Evolutionary conservation across 2,888 invertebrate genomes (phyloP).

Genomic region (Ametastegia equiseti): DNA sequence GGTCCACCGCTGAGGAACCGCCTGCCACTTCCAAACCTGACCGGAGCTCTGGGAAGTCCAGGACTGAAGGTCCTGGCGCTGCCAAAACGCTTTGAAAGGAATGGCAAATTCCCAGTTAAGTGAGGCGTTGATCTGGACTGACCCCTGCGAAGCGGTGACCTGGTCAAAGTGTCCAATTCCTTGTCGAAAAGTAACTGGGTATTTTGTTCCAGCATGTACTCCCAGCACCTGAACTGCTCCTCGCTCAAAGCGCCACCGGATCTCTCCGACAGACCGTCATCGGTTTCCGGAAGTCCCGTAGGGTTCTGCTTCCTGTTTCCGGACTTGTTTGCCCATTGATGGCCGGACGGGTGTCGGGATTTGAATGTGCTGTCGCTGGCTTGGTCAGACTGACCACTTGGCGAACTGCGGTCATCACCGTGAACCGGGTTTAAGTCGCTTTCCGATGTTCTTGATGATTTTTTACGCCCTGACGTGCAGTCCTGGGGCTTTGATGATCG

Average conservation of each 20-base stretch:
- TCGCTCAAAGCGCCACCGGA: constrained; percentile 78
- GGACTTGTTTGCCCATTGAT: constrained; percentile 66
- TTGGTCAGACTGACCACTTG: constrained; percentile 92
- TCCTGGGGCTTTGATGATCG: constrained; percentile 8
- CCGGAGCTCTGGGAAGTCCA: constrained; percentile 73
- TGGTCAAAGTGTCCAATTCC: constrained; percentile 88
- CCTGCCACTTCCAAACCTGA: constrained; percentile 81
- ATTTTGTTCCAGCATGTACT: constrained; percentile 94
- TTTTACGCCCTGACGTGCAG: constrained; percentile 67
- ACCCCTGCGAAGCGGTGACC: constrained; percentile 72
- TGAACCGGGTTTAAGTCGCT: constrained; percentile 60
- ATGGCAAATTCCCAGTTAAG: constrained; percentile 75
- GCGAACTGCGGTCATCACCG: constrained; percentile 87
- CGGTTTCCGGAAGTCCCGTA: constrained; percentile 76
- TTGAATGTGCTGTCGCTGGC: constrained; percentile 75
- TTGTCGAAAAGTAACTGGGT: constrained; percentile 93
- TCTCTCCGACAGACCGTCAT: constrained; percentile 76
- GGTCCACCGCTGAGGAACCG: constrained; percentile 84
- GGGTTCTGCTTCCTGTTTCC: constrained; percentile 64
- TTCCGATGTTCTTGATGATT: constrained; percentile 65
- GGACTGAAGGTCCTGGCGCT: constrained; percentile 89
- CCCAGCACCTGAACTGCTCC: constrained; percentile 95
- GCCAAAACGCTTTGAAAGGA: constrained; percentile 87
- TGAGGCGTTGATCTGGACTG: constrained; percentile 61
- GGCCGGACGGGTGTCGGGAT: constrained; percentile 67